A percentile compares a stretch with the other conserved stretches of the same genome.
Evolutionary conservation across 2,888 invertebrate species (phyloP).

Genomic region (Sturmia bella): DNA sequence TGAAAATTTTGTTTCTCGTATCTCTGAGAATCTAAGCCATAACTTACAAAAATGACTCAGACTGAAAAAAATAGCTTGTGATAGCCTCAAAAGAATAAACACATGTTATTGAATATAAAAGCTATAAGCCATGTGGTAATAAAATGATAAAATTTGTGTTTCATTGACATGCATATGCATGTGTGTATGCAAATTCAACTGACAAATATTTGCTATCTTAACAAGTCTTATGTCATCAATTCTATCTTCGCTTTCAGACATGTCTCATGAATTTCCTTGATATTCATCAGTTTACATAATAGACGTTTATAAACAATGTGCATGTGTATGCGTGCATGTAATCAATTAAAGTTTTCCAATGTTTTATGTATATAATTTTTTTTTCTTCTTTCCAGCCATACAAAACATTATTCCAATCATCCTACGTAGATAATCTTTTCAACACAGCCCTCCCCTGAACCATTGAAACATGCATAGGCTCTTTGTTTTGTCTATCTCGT

Average conservation of each 20-base stretch:
- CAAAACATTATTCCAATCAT: slow-evolving; percentile 58
- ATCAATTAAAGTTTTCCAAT: slow-evolving; percentile 54
- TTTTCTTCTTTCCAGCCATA: neutral
- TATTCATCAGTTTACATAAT: slow-evolving; percentile 54
- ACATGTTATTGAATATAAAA: too few relatives aligned
- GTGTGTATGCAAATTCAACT: neutral
- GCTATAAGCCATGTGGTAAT: too few relatives aligned
- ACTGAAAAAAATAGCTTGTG: too few relatives aligned
- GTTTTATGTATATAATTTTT: neutral
- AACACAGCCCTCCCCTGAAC: slow-evolving; percentile 47
- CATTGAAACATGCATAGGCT: neutral
- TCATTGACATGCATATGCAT: too few relatives aligned
- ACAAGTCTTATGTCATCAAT: slow-evolving; percentile 33
- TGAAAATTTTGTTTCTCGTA: too few relatives aligned
- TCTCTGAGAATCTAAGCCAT: too few relatives aligned
- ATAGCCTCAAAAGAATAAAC: too few relatives aligned
- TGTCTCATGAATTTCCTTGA: slow-evolving; percentile 63
- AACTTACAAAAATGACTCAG: too few relatives aligned
- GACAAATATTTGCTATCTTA: slow-evolving; percentile 8
- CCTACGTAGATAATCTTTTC: slow-evolving; percentile 60
- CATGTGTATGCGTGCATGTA: too few relatives aligned
- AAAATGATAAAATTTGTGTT: too few relatives aligned
- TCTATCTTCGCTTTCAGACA: slow-evolving; percentile 60
- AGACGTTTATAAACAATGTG: slow-evolving; percentile 35
- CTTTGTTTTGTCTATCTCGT: neutral